Evolutionary conservation across 2,888 invertebrate genomes (phyloP).

Genomic region (Amiota communis): DNA sequence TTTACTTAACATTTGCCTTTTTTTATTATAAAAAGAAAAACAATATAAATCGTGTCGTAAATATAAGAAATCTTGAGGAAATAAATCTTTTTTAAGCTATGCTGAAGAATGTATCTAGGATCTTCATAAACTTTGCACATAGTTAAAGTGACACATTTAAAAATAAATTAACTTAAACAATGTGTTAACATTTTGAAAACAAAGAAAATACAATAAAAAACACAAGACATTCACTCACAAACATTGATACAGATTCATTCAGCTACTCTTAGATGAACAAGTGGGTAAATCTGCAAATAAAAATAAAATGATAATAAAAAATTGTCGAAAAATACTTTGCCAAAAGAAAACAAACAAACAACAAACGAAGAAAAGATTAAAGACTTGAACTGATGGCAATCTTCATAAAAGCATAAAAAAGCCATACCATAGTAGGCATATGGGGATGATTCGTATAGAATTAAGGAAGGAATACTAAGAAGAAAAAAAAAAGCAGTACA

Average conservation of each 20-base stretch:
- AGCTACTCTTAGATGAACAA: not conserved
- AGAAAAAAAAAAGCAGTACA: too few species aligned
- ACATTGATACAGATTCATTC: not conserved
- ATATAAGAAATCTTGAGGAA: too few species aligned
- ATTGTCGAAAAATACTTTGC: not conserved
- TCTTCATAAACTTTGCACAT: slow-evolving; percentile 14
- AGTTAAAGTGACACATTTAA: slow-evolving; percentile 11
- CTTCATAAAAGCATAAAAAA: slow-evolving; percentile 38
- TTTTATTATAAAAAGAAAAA: too few species aligned
- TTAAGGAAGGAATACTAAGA: too few species aligned
- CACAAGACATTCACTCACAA: not conserved
- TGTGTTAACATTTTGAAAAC: too few species aligned
- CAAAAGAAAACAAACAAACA: slow-evolving; percentile 2
- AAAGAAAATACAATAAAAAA: not conserved
- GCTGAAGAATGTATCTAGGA: not conserved
- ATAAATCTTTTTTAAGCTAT: too few species aligned
- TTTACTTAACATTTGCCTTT: too few species aligned
- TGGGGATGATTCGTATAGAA: too few species aligned
- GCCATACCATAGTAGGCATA: not conserved
- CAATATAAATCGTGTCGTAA: too few species aligned
- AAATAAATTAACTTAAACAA: slow-evolving; percentile 25
- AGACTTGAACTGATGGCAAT: slow-evolving; percentile 34
- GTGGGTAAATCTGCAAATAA: slow-evolving; percentile 25
- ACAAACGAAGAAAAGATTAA: slow-evolving; percentile 32
- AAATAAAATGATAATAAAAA: slow-evolving; percentile 18